These are phyloP conservation scores for Gastrophryne carolinensis DNA, from an alignment of 2,797 vertebrate species.

Conservation along the genomic window DNA sequence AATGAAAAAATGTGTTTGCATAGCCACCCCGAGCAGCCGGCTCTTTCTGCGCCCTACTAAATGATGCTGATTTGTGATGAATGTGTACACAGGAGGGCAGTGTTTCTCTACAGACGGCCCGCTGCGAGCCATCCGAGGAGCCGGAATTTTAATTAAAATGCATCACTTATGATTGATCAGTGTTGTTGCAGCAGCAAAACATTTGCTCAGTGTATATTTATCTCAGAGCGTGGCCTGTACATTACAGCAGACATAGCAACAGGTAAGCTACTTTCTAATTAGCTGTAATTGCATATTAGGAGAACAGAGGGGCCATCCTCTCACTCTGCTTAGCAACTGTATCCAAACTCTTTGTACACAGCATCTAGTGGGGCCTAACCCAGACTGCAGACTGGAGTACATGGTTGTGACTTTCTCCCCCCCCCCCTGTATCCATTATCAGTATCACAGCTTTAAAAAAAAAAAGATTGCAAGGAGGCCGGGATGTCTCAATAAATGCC, in stretches of 20 bases:
- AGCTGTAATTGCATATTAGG: slow-evolving; percentile 42
- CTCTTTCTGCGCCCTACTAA: slow-evolving; percentile 1
- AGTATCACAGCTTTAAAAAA: no score
- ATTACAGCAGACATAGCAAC: slow-evolving; percentile 49
- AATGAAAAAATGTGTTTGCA: neutral
- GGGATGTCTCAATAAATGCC: no score
- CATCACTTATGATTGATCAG: slow-evolving; percentile 48
- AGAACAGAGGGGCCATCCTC: slow-evolving; percentile 14
- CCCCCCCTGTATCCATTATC: no score
- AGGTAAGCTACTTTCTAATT: slow-evolving; percentile 50
- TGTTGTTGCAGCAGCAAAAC: slow-evolving; percentile 38
- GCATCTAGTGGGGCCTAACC: no score
- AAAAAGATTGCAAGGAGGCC: no score
- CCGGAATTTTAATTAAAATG: slow-evolving; percentile 44
- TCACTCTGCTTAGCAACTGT: neutral
- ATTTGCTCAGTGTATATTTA: slow-evolving; percentile 51
- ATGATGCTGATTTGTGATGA: neutral
- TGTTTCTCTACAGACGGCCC: slow-evolving; percentile 38
- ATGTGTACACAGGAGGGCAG: slow-evolving; percentile 44
- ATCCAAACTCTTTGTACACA: neutral
- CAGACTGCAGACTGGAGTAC: no score
- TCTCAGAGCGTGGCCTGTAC: slow-evolving; percentile 45
- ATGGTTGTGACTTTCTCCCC: no score
- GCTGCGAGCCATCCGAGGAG: slow-evolving; percentile 11
- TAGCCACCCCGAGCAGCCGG: neutral